phyloP scores from a whole-genome alignment of 2,888 invertebrate species.

The Platycnemis pennipes region DNA sequence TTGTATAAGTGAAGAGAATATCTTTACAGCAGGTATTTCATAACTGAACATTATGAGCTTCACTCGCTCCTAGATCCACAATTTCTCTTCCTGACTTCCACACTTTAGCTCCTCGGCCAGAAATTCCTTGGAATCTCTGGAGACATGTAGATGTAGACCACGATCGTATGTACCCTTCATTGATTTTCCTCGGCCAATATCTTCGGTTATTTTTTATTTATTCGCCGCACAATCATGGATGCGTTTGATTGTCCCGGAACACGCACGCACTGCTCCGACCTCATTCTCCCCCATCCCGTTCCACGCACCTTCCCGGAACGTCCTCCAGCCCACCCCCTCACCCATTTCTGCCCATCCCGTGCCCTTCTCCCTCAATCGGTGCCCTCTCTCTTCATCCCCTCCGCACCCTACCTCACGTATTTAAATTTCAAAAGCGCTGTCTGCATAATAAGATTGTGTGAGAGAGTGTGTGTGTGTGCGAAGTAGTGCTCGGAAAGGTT shows the following conservation, averaged over 20 bases:
- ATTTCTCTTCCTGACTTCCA: too few relatives aligned
- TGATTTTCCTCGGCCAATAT: not conserved
- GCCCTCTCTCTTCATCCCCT: not conserved
- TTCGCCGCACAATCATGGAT: not conserved
- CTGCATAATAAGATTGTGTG: constrained; percentile 60
- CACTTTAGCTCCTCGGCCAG: too few relatives aligned
- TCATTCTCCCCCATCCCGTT: not conserved
- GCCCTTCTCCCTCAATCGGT: too few relatives aligned
- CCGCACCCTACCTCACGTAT: constrained; percentile 47
- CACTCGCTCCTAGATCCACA: too few relatives aligned
- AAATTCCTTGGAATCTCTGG: too few relatives aligned
- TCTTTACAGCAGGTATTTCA: too few relatives aligned
- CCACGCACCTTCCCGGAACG: too few relatives aligned
- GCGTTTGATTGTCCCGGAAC: not conserved
- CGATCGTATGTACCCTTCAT: not conserved
- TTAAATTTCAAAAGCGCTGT: constrained; percentile 60
- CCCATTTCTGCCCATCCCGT: not conserved
- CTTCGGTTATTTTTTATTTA: not conserved
- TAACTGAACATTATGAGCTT: too few relatives aligned
- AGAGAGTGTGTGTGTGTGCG: not conserved
- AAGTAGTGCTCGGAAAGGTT: not conserved
- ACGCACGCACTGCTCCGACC: not conserved
- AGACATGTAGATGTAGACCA: not conserved
- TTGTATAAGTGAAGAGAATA: too few relatives aligned
- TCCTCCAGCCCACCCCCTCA: not conserved